Conservation (phyloP, 2,888 invertebrate genomes). For the Seira musarum region DNA sequence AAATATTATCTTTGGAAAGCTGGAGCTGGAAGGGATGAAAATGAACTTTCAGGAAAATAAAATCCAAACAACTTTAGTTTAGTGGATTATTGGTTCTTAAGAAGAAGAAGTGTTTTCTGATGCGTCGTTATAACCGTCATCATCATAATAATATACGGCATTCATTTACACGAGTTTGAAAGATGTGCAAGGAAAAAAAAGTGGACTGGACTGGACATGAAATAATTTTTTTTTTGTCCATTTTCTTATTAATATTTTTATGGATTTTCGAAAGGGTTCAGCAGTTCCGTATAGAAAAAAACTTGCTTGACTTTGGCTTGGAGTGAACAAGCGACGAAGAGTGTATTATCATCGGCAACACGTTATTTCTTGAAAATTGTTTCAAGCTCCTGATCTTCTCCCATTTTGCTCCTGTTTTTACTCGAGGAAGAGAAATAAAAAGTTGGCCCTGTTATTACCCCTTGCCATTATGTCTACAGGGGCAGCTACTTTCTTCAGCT, state of each 20-base stretch:
- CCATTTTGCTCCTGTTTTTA: conserved; percentile 24
- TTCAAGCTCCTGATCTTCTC: neutral
- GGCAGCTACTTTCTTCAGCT: conserved; percentile 47
- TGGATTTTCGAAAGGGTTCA: neutral
- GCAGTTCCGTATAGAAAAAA: too few species aligned
- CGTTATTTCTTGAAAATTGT: conserved; percentile 6
- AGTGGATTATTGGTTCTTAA: neutral
- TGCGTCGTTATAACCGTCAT: conserved; percentile 39
- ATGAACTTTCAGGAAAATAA: neutral
- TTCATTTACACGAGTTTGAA: conserved; percentile 37
- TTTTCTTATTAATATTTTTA: conserved; percentile 8
- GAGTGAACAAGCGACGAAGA: neutral
- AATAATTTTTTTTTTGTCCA: neutral
- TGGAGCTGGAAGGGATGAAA: conserved; percentile 1
- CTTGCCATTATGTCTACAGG: conserved; percentile 57
- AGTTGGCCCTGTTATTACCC: conserved; percentile 47
- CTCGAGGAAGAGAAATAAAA: neutral
- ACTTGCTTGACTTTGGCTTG: neutral
- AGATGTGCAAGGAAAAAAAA: conserved; percentile 9
- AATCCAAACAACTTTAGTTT: conserved; percentile 1
- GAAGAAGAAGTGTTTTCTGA: conserved; percentile 35
- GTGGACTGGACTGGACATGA: neutral
- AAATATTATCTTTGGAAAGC: neutral
- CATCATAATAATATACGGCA: conserved; percentile 43
- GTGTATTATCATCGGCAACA: conserved; percentile 2